These are phyloP conservation scores for Dromococcyx pavoninus DNA, from an alignment of 2,797 vertebrate species.

Conservation along the genomic window DNA sequence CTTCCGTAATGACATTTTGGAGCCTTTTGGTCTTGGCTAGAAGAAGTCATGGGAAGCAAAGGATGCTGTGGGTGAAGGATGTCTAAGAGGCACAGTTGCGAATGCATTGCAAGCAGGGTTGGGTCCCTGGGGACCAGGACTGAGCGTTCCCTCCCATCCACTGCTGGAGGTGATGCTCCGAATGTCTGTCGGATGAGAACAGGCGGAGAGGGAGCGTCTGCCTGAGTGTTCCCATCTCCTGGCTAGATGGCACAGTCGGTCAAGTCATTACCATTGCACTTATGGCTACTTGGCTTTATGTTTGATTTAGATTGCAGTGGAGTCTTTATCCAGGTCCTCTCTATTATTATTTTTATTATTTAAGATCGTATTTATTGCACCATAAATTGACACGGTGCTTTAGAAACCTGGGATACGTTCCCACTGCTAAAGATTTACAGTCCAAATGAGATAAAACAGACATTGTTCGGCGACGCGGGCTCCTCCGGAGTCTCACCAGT, in stretches of 20 bases:
- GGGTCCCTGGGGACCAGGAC: background rate
- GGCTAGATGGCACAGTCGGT: background rate
- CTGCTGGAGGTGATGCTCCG: background rate
- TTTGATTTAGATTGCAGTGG: rapidly evolving
- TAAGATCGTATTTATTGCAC: background rate
- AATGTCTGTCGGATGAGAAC: background rate
- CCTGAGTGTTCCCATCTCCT: background rate
- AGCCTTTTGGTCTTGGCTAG: background rate
- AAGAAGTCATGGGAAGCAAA: background rate
- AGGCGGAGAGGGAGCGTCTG: background rate
- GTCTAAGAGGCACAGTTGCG: background rate
- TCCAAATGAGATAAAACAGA: background rate
- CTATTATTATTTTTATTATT: background rate
- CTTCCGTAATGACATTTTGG: background rate
- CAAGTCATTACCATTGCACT: background rate
- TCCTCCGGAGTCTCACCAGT: background rate
- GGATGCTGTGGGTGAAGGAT: background rate
- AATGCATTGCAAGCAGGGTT: background rate
- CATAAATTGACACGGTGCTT: background rate
- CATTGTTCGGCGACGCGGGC: rapidly evolving
- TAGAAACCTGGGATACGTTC: background rate
- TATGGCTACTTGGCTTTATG: background rate
- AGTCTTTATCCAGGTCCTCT: background rate
- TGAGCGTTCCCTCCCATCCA: background rate
- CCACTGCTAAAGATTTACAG: background rate